These are phyloP conservation scores for Alcis repandata DNA, from an alignment of 2,888 invertebrate species.

Conservation along the genomic window DNA sequence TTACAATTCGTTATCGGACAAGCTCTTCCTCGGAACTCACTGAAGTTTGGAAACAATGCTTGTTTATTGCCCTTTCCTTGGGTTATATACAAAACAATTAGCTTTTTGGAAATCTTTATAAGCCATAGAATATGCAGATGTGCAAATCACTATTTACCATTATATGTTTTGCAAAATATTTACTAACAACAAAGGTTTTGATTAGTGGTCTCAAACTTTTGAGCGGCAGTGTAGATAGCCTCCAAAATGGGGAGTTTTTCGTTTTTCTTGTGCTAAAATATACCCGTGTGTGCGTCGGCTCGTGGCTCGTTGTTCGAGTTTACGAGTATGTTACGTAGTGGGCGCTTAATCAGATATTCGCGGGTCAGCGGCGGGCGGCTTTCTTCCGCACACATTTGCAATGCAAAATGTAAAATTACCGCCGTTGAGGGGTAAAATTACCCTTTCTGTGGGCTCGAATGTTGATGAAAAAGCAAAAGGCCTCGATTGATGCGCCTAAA, in stretches of 20 bases:
- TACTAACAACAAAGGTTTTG: too few relatives aligned
- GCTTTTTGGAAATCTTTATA: too few relatives aligned
- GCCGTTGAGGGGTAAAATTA: constrained; percentile 27
- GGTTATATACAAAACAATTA: too few relatives aligned
- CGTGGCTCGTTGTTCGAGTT: constrained; percentile 18
- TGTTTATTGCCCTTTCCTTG: too few relatives aligned
- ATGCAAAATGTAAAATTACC: constrained; percentile 37
- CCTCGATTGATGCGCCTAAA: constrained; percentile 33
- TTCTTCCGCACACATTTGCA: constrained; percentile 40
- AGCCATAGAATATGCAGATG: too few relatives aligned
- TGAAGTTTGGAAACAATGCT: too few relatives aligned
- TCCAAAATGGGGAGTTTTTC: constrained; percentile 3
- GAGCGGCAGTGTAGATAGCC: too few relatives aligned
- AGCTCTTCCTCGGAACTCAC: too few relatives aligned
- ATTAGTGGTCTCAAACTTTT: too few relatives aligned
- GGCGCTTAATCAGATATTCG: constrained; percentile 34
- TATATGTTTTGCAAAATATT: too few relatives aligned
- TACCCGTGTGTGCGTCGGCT: constrained; percentile 11
- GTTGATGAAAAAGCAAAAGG: constrained; percentile 32
- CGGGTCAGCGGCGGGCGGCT: constrained; percentile 29
- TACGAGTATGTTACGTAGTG: constrained; percentile 7
- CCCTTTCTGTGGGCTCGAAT: constrained; percentile 31
- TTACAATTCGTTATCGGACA: too few relatives aligned
- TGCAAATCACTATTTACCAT: too few relatives aligned
- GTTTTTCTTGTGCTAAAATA: constrained; percentile 10